A percentile compares a stretch with the other conserved stretches of the same genome.
These are phyloP conservation scores for Albula glossodonta DNA, from an alignment of 2,113 vertebrate species.

Conservation along the genomic window DNA sequence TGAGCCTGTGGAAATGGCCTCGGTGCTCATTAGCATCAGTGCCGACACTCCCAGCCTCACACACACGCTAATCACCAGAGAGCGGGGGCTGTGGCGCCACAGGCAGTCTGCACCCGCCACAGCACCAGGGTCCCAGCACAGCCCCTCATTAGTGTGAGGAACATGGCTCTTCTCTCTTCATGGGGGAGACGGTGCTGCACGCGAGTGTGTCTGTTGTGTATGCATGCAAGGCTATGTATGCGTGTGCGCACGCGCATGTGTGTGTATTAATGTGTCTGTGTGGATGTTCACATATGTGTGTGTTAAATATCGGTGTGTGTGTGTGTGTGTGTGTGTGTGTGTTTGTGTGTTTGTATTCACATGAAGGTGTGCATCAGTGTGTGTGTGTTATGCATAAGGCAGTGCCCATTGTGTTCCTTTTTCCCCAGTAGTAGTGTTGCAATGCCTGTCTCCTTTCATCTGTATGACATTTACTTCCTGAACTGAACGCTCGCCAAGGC, in stretches of 20 bases:
- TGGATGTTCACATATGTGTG: neutral
- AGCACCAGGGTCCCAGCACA: neutral
- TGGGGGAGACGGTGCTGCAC: neutral
- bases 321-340: neutral
- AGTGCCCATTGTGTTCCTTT: neutral
- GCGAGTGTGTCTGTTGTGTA: neutral
- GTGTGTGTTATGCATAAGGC: neutral
- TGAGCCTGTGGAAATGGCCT: slow-evolving; percentile 18
- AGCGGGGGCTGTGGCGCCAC: slow-evolving; percentile 10
- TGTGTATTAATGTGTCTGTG: neutral
- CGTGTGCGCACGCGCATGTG: neutral
- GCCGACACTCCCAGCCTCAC: slow-evolving; percentile 7
- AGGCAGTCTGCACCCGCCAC: slow-evolving; percentile 14
- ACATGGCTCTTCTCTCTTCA: neutral
- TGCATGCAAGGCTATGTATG: neutral
- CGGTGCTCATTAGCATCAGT: slow-evolving; percentile 30
- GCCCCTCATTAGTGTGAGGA: slow-evolving; percentile 12
- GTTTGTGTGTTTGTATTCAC: neutral
- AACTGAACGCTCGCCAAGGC: neutral
- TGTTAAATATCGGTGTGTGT: neutral
- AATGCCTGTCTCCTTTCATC: neutral
- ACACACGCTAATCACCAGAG: slow-evolving; percentile 21
- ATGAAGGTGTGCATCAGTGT: neutral
- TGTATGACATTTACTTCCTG: neutral
- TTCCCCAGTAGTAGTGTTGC: neutral